Conservation (phyloP, 1,140 invertebrate genomes). For the Platyura marginata region DNA sequence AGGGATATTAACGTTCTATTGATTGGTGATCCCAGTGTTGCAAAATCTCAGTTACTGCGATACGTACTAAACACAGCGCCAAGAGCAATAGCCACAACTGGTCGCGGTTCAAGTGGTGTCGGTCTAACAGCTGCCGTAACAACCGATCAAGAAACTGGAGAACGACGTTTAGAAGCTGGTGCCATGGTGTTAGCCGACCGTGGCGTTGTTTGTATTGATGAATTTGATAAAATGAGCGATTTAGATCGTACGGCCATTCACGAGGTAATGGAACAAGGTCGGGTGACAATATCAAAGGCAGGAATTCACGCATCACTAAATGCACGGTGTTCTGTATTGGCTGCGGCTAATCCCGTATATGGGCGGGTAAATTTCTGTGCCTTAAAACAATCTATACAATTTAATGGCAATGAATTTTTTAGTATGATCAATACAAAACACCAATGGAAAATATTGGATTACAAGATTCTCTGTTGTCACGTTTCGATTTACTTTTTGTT, state of each 20-base stretch:
- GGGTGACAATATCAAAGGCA: slow-evolving; percentile 96
- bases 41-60: slow-evolving; percentile 91
- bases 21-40: slow-evolving; percentile 97
- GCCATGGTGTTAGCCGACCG: slow-evolving; percentile 99
- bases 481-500: slow-evolving; percentile 98
- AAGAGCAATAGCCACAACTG: slow-evolving; percentile 90
- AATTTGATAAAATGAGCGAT: slow-evolving; percentile 99
- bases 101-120: slow-evolving; percentile 88
- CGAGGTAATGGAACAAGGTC: slow-evolving; percentile 91
- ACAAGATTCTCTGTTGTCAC: slow-evolving; percentile 94
- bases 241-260: slow-evolving; percentile 98
- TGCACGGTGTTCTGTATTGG: slow-evolving; percentile 92
- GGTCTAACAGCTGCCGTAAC: slow-evolving; percentile 98
- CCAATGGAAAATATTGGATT: slow-evolving; percentile 99
- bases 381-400: neutral
- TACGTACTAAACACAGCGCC: slow-evolving; percentile 92
- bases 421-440: slow-evolving; percentile 97
- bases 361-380: too few species aligned
- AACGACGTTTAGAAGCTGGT: slow-evolving; percentile 83
- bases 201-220: slow-evolving; percentile 97
- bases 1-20: slow-evolving; percentile 93
- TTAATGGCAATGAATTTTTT: slow-evolving; percentile 12
- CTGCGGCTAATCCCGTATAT: slow-evolving; percentile 99
- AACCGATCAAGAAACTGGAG: slow-evolving; percentile 84
- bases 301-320: slow-evolving; percentile 97